Conservation (phyloP, 2,888 invertebrate genomes). For the Hirtodrosophila trivittata region DNA sequence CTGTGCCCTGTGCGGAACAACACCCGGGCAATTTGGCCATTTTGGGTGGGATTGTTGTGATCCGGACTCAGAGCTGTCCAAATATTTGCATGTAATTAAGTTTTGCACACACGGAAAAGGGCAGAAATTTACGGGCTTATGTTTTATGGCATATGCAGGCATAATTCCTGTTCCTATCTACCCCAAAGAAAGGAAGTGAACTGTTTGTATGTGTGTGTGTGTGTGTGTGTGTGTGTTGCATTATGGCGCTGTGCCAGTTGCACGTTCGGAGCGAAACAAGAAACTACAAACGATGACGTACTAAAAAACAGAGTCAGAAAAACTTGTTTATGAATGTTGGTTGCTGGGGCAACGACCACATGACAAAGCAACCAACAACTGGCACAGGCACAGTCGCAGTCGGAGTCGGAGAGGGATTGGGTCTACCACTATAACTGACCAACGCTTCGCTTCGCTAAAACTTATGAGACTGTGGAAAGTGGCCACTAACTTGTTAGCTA, state of each 20-base stretch:
- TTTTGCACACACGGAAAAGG: conserved; percentile 44
- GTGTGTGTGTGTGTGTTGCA: conserved; percentile 26
- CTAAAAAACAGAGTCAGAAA: conserved; percentile 18
- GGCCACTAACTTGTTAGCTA: conserved; percentile 57
- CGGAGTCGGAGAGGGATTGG: conserved; percentile 10
- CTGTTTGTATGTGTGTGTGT: conserved; percentile 20
- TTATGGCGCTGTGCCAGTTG: conserved; percentile 61
- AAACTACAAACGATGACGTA: conserved; percentile 50
- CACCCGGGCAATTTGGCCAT: background rate
- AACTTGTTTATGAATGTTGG: conserved; percentile 77
- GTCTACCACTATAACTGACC: conserved; percentile 2
- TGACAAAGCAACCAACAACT: conserved; percentile 44
- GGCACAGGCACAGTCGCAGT: conserved; percentile 1
- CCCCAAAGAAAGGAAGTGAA: background rate
- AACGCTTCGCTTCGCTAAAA: background rate
- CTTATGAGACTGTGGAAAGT: conserved; percentile 22
- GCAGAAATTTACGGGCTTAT: conserved; percentile 9
- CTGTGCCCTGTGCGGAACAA: no score
- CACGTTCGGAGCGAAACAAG: conserved; percentile 35
- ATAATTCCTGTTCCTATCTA: conserved; percentile 20
- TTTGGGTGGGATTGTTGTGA: conserved; percentile 14
- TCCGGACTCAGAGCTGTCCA: conserved; percentile 34
- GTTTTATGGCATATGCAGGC: conserved; percentile 41
- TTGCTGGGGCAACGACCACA: conserved; percentile 76
- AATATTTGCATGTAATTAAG: conserved; percentile 72